A percentile compares a stretch with the other conserved stretches of the same genome.
These are phyloP conservation scores for Atta texana DNA, from an alignment of 1,140 invertebrate genomes.

Conservation along the genomic window DNA sequence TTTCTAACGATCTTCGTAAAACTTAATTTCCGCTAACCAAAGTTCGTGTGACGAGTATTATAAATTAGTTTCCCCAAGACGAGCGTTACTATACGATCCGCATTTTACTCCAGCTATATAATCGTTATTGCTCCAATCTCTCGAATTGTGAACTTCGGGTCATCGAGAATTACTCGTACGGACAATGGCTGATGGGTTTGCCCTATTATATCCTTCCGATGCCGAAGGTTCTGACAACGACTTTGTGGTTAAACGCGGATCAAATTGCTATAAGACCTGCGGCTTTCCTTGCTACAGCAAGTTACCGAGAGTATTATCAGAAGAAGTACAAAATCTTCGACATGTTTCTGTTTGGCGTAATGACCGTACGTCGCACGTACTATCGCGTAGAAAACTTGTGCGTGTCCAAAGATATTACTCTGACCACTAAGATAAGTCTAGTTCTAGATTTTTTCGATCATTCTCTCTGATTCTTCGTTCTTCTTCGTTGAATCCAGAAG, in stretches of 20 bases:
- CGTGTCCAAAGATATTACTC: constrained; percentile 30
- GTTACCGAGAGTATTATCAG: constrained; percentile 24
- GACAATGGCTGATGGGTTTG: constrained; percentile 72
- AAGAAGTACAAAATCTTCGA: constrained; percentile 30
- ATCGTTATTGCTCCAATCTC: constrained; percentile 62
- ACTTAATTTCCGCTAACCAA: neutral
- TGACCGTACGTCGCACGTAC: constrained; percentile 27
- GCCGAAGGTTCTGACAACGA: constrained; percentile 76
- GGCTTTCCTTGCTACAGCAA: constrained; percentile 66
- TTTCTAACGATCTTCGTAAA: constrained; percentile 13
- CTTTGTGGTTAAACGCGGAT: constrained; percentile 80
- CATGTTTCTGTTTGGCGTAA: constrained; percentile 48
- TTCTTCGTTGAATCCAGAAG: neutral
- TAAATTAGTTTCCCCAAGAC: constrained; percentile 20
- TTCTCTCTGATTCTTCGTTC: neutral
- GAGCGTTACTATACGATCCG: constrained; percentile 29
- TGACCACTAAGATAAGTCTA: neutral
- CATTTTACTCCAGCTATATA: constrained; percentile 38
- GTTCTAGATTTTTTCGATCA: constrained; percentile 1
- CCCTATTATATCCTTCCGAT: constrained; percentile 37
- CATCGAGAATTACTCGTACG: constrained; percentile 64
- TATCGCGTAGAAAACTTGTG: neutral
- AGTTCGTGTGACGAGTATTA: neutral
- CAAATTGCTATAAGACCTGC: constrained; percentile 81
- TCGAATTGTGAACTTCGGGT: constrained; percentile 67